Conservation (phyloP, 2,888 invertebrate genomes). For the Phalera bucephala region DNA sequence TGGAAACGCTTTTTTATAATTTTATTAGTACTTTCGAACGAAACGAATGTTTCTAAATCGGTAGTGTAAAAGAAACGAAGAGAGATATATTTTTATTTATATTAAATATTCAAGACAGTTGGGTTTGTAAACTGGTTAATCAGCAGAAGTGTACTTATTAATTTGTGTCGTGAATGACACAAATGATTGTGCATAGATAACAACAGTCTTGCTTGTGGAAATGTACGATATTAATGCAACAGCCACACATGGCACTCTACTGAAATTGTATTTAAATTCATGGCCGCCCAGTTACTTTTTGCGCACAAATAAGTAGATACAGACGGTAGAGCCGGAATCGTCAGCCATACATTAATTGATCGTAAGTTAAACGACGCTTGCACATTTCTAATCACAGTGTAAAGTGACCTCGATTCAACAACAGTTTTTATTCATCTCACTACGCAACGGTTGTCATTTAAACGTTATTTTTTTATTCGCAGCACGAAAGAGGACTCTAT, state of each 20-base stretch:
- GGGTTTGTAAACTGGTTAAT: no score
- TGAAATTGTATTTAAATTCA: conserved; percentile 43
- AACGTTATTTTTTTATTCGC: conserved; percentile 31
- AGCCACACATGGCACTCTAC: conserved; percentile 23
- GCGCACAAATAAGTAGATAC: conserved; percentile 32
- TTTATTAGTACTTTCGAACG: no score
- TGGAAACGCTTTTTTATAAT: no score
- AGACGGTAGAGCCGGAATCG: conserved; percentile 28
- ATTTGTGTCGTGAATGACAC: conserved; percentile 26
- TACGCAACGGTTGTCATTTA: conserved; percentile 27
- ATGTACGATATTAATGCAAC: conserved; percentile 30
- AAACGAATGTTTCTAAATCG: no score
- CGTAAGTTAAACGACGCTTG: conserved; percentile 25
- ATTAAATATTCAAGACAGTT: no score
- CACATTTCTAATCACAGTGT: conserved; percentile 37
- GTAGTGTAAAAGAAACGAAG: no score
- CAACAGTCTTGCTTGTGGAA: conserved; percentile 18
- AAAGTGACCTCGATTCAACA: conserved; percentile 44
- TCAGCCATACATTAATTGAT: conserved; percentile 33
- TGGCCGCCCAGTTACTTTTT: conserved; percentile 38
- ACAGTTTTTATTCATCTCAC: conserved; percentile 44
- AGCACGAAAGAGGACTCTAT: conserved; percentile 32
- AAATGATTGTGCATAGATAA: conserved; percentile 26
- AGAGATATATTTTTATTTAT: no score
- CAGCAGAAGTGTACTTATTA: no score